Conservation (phyloP, 2,888 invertebrate species). For the Chaitophorus viminalis region DNA sequence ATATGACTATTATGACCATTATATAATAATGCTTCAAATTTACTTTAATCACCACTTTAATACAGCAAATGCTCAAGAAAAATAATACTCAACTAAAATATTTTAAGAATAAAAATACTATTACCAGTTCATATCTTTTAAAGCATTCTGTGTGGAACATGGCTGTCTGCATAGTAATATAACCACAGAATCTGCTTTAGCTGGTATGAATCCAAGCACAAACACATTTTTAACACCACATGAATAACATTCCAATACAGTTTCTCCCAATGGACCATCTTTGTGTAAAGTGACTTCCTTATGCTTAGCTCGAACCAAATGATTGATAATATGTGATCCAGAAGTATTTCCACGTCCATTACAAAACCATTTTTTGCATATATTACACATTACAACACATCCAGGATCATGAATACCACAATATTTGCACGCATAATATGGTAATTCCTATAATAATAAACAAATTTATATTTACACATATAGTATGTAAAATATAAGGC, state of each 20-base stretch:
- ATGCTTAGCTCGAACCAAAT: slow-evolving; percentile 98
- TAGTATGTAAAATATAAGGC: too few species aligned
- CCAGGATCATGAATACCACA: slow-evolving; percentile 98
- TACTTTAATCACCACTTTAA: neutral
- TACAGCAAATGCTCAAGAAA: neutral
- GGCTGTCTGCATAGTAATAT: slow-evolving; percentile 97
- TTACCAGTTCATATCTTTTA: slow-evolving; percentile 98
- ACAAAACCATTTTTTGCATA: slow-evolving; percentile 99
- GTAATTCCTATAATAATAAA: slow-evolving; percentile 76
- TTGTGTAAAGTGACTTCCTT: slow-evolving; percentile 98
- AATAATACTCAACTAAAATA: neutral
- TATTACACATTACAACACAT: slow-evolving; percentile 97
- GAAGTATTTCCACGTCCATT: slow-evolving; percentile 98
- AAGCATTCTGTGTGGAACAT: slow-evolving; percentile 95
- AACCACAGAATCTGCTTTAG: slow-evolving; percentile 98
- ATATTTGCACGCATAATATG: slow-evolving; percentile 97
- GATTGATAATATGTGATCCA: slow-evolving; percentile 98
- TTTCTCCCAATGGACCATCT: slow-evolving; percentile 97
- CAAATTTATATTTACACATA: neutral
- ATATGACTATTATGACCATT: too few species aligned
- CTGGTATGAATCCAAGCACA: slow-evolving; percentile 98
- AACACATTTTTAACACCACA: slow-evolving; percentile 99
- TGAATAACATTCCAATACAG: slow-evolving; percentile 97
- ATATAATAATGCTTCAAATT: neutral
- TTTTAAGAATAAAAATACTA: neutral